Conservation (phyloP, 2,113 vertebrate genomes). For the Xenopus borealis region DNA sequence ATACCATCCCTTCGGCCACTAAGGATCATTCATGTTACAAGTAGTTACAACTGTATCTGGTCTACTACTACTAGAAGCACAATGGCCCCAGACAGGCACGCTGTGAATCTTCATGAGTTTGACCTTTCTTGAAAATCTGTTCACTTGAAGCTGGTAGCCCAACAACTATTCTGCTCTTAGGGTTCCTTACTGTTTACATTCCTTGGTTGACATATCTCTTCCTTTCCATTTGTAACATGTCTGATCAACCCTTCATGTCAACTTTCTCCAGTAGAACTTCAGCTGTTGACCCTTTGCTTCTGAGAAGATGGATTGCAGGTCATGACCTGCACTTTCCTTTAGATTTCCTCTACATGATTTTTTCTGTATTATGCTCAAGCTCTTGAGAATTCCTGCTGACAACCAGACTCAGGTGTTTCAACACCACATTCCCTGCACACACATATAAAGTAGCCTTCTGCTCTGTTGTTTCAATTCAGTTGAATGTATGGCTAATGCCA, state of each 20-base stretch:
- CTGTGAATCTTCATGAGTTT: conserved; percentile 25
- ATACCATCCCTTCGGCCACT: no score
- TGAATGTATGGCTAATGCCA: no score
- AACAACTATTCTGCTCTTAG: background rate
- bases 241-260: conserved; percentile 1
- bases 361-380: background rate
- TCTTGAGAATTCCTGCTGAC: background rate
- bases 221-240: conserved; percentile 12
- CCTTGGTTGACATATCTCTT: background rate
- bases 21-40: no score
- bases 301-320: conserved; percentile 17
- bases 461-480: no score
- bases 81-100: background rate
- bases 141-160: no score
- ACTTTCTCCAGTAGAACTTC: conserved; percentile 17
- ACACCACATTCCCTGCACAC: no score
- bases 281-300: conserved; percentile 8
- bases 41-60: no score
- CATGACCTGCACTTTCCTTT: conserved; percentile 21
- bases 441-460: no score
- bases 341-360: conserved; percentile 17
- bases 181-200: background rate
- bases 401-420: no score
- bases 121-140: background rate
- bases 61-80: no score